phyloP scores from a whole-genome alignment of 2,113 vertebrate genomes.

The Thalassarche chlororhynchos region DNA sequence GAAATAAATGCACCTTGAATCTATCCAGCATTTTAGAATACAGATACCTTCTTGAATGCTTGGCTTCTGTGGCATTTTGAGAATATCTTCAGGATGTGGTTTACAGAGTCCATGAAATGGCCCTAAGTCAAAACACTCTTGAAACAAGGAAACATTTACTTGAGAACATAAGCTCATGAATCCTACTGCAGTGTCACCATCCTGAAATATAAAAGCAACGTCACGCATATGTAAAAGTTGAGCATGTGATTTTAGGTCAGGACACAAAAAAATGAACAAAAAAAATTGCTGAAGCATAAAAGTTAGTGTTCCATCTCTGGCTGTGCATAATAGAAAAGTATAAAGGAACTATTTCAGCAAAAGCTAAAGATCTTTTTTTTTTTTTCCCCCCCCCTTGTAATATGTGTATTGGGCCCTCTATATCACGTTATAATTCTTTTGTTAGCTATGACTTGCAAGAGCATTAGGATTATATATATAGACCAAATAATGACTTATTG shows the following conservation, averaged over 20 bases:
- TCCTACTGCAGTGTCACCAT: conserved; percentile 76
- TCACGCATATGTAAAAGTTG: neutral
- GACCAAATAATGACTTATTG: neutral
- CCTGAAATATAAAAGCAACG: conserved; percentile 70
- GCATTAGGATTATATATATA: neutral
- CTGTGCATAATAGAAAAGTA: neutral
- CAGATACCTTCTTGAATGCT: conserved; percentile 8
- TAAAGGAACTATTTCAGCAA: neutral
- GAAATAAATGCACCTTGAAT: neutral
- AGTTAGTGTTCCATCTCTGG: neutral
- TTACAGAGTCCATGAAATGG: conserved; percentile 81
- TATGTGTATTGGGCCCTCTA: neutral
- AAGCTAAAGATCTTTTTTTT: neutral
- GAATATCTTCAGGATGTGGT: conserved; percentile 59
- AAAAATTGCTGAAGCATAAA: neutral
- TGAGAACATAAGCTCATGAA: conserved; percentile 83
- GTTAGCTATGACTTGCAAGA: neutral
- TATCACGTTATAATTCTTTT: neutral
- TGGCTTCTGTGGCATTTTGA: neutral
- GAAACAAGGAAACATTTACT: conserved; percentile 77
- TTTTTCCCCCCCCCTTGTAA: neutral
- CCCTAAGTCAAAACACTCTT: conserved; percentile 80
- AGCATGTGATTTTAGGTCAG: neutral
- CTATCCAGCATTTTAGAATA: neutral
- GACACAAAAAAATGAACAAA: neutral